These are phyloP conservation scores for Thalassarche chlororhynchos DNA, from an alignment of 2,113 vertebrate genomes.

Conservation along the genomic window DNA sequence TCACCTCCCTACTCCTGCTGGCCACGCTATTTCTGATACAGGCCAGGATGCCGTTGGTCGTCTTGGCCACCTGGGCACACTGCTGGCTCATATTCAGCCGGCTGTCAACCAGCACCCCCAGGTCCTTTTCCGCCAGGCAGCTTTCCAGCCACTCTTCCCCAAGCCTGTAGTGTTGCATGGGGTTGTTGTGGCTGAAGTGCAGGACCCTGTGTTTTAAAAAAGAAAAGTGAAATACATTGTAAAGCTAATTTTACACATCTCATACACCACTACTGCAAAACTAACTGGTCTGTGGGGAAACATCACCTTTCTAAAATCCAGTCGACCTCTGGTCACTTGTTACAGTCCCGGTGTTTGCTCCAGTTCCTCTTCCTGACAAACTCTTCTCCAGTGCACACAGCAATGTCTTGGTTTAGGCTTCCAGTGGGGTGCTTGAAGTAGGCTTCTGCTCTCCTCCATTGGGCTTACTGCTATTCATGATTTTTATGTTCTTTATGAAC, in stretches of 20 bases:
- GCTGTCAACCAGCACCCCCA: too few relatives aligned
- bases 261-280: neutral
- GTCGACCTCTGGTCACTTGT: neutral
- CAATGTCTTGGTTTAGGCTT: neutral
- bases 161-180: too few relatives aligned
- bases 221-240: neutral
- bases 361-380: neutral
- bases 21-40: too few relatives aligned
- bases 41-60: too few relatives aligned
- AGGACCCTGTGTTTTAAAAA: neutral
- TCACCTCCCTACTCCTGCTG: too few relatives aligned
- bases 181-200: too few relatives aligned
- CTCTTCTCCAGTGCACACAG: neutral
- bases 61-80: too few relatives aligned
- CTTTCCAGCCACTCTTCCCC: too few relatives aligned
- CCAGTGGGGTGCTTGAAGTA: neutral
- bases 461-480: neutral
- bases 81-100: too few relatives aligned
- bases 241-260: neutral
- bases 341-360: neutral
- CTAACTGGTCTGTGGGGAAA: neutral
- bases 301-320: neutral
- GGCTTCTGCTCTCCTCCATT: neutral
- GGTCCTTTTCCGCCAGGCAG: too few relatives aligned
- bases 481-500: neutral